A percentile compares a stretch with the other conserved stretches of the same genome.
These are phyloP conservation scores for Linnaemya tessellans DNA, from an alignment of 2,888 invertebrate genomes.

Conservation along the genomic window DNA sequence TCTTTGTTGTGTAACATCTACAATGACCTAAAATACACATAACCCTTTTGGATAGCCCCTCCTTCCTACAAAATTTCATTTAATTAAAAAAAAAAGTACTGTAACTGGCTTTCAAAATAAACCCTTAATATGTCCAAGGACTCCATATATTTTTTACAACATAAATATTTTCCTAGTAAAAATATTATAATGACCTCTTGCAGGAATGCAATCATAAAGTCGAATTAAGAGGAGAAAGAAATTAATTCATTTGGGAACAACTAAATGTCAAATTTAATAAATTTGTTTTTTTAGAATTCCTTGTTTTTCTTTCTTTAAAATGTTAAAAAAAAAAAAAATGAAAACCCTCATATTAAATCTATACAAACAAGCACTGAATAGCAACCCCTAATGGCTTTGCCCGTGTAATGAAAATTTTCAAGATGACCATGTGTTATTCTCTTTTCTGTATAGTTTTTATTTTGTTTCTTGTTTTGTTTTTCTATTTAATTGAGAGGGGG, in stretches of 20 bases:
- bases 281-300: constrained; percentile 37
- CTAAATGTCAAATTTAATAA: constrained; percentile 70
- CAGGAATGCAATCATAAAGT: constrained; percentile 52
- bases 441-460: constrained; percentile 1
- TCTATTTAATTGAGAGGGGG: constrained; percentile 51
- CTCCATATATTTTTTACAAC: constrained; percentile 16
- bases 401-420: constrained; percentile 19
- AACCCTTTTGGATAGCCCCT: constrained; percentile 62
- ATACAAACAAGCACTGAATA: constrained; percentile 11
- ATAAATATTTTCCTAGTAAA: constrained; percentile 15
- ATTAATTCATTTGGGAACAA: constrained; percentile 69
- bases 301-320: not conserved
- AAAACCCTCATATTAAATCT: constrained; percentile 40
- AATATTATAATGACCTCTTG: constrained; percentile 69
- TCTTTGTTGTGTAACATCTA: constrained; percentile 5
- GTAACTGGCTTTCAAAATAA: constrained; percentile 44
- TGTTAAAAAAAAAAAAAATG: constrained; percentile 38
- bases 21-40: constrained; percentile 10
- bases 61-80: constrained; percentile 53
- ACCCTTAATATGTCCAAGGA: constrained; percentile 19
- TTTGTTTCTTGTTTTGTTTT: constrained; percentile 24
- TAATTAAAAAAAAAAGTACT: constrained; percentile 38
- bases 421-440: constrained; percentile 75
- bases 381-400: constrained; percentile 44
- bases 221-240: constrained; percentile 49